These are phyloP conservation scores for Silurus glanis DNA, from an alignment of 2,113 vertebrate genomes.

Conservation along the genomic window DNA sequence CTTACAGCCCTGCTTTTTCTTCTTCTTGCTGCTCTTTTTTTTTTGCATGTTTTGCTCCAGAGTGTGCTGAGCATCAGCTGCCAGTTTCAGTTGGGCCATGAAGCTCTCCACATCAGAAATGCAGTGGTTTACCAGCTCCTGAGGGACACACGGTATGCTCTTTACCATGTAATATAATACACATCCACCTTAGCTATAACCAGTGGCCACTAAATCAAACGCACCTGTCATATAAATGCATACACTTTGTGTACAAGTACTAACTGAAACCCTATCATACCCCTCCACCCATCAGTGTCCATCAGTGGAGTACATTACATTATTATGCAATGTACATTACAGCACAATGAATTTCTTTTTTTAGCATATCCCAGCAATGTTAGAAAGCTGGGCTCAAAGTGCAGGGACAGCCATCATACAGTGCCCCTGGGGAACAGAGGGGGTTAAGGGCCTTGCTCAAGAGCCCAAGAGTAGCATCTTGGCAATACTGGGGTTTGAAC, in stretches of 20 bases:
- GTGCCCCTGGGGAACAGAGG: too few relatives aligned
- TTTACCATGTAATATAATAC: not conserved
- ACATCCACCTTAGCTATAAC: not conserved
- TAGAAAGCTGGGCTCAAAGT: not conserved
- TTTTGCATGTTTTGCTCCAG: constrained; percentile 73
- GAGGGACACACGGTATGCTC: not conserved
- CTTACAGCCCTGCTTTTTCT: constrained; percentile 45
- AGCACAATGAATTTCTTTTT: too few relatives aligned
- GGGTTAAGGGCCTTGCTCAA: too few relatives aligned
- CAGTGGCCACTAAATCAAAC: not conserved
- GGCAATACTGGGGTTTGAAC: too few relatives aligned
- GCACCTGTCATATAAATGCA: not conserved
- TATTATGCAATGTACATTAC: too few relatives aligned
- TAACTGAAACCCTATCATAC: not conserved
- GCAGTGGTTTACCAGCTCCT: constrained; percentile 85
- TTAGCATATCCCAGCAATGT: too few relatives aligned
- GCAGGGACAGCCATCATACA: not conserved
- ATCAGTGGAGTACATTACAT: not conserved
- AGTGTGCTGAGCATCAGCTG: constrained; percentile 75
- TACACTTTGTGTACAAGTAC: not conserved
- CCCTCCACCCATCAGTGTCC: not conserved
- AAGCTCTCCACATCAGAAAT: constrained; percentile 84
- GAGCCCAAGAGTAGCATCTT: too few relatives aligned
- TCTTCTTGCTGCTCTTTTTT: constrained; percentile 59
- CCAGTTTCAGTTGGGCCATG: constrained; percentile 77